These are phyloP conservation scores for Villa cingulata DNA, from an alignment of 2,888 invertebrate species.

Conservation along the genomic window DNA sequence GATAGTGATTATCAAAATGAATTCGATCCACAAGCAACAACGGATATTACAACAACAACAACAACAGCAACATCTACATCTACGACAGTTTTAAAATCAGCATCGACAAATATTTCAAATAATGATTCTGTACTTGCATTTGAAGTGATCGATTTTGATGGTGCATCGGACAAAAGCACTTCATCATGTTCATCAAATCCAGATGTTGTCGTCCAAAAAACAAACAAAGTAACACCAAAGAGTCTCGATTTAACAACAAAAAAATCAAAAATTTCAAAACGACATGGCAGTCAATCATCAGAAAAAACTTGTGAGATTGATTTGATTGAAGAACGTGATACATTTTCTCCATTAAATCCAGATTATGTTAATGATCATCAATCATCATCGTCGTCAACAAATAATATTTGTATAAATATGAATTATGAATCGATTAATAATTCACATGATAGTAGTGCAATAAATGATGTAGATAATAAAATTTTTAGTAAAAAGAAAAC, in stretches of 20 bases:
- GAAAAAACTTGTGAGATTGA: constrained; percentile 32
- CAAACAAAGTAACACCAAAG: neutral
- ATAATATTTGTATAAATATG: constrained; percentile 1
- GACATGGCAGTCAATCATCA: constrained; percentile 20
- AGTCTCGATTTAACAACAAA: neutral
- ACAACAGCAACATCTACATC: neutral
- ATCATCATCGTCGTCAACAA: neutral
- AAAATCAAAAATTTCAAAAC: neutral
- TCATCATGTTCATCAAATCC: neutral
- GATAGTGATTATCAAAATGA: neutral
- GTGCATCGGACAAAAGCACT: neutral
- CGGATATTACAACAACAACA: too few relatives aligned
- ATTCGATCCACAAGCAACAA: neutral
- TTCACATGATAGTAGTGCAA: neutral
- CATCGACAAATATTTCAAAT: constrained; percentile 11
- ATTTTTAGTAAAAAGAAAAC: constrained; percentile 12
- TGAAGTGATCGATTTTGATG: constrained; percentile 14
- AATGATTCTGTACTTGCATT: constrained; percentile 15
- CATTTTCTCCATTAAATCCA: constrained; percentile 30
- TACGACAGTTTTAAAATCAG: neutral
- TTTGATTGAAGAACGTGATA: constrained; percentile 32
- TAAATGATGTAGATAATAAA: constrained; percentile 14
- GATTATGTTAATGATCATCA: constrained; percentile 27
- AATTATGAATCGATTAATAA: neutral
- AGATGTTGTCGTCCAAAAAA: neutral